Percentiles rank a stretch among this genome's conserved stretches.
These are phyloP conservation scores for Muraenolepis orangiensis DNA, from an alignment of 2,797 vertebrate species.

Conservation along the genomic window DNA sequence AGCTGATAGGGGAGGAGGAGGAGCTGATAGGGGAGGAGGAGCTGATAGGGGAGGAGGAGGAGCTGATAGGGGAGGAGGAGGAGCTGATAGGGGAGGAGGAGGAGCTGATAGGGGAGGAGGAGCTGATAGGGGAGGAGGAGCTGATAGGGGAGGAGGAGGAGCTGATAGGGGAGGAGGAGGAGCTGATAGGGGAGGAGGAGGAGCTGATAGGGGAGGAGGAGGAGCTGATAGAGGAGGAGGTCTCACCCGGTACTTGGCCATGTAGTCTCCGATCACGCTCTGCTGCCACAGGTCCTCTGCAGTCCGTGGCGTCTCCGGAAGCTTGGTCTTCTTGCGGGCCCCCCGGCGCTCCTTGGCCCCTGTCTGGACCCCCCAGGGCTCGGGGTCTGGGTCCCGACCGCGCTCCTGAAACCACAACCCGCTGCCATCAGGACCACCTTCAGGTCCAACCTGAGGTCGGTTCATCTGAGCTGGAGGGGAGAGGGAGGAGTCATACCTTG, in stretches of 20 bases:
- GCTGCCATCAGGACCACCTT: not conserved
- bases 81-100: too few species aligned
- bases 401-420: constrained; percentile 45
- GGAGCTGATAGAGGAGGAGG: too few species aligned
- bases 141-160: too few species aligned
- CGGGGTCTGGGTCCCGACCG: constrained; percentile 56
- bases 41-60: too few species aligned
- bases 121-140: too few species aligned
- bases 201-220: too few species aligned
- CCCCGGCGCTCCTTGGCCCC: constrained; percentile 62
- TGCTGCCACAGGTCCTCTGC: constrained; percentile 80
- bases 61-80: too few species aligned
- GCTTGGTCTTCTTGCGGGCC: constrained; percentile 58
- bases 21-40: too few species aligned
- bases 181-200: too few species aligned
- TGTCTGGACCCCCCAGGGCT: constrained; percentile 57
- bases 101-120: too few species aligned
- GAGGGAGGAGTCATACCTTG: constrained; percentile 51
- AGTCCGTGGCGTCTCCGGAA: constrained; percentile 76
- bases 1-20: too few species aligned
- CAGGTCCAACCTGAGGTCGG: not conserved
- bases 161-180: too few species aligned
- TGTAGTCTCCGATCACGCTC: constrained; percentile 76
- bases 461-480: not conserved
- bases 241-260: constrained; percentile 74